Conservation (phyloP, 2,888 invertebrate species). For the Drosophila multiciliata region DNA sequence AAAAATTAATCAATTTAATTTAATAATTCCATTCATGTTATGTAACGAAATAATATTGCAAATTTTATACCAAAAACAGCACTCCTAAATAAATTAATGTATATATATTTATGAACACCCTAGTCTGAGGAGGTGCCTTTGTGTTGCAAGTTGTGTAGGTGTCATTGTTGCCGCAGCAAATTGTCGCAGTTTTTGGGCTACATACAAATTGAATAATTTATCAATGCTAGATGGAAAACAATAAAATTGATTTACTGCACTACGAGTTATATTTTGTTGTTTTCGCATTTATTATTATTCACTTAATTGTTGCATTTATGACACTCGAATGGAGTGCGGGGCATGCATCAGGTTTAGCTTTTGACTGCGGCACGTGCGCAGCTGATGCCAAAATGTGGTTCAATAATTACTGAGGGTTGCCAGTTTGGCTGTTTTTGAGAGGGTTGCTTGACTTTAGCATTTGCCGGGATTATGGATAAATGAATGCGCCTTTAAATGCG, state of each 20-base stretch:
- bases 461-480: constrained; percentile 46
- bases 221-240: constrained; percentile 30
- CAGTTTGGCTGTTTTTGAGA: background rate
- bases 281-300: constrained; percentile 21
- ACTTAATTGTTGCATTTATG: constrained; percentile 37
- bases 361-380: constrained; percentile 54
- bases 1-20: background rate
- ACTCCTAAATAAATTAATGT: background rate
- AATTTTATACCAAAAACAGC: background rate
- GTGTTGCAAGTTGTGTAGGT: constrained; percentile 35
- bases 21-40: background rate
- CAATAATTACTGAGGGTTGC: constrained; percentile 40
- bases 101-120: background rate
- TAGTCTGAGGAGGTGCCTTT: background rate
- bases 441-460: constrained; percentile 37
- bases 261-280: constrained; percentile 14
- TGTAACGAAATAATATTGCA: background rate
- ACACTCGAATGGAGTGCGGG: constrained; percentile 1
- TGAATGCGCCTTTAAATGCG: constrained; percentile 37
- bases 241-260: constrained; percentile 43
- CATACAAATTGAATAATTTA: constrained; percentile 49
- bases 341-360: constrained; percentile 30
- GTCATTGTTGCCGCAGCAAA: constrained; percentile 28
- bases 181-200: constrained; percentile 17
- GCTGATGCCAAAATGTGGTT: constrained; percentile 23